Evolutionary conservation across 1,140 invertebrate genomes (phyloP).

Genomic region (Heterodera carotae): DNA sequence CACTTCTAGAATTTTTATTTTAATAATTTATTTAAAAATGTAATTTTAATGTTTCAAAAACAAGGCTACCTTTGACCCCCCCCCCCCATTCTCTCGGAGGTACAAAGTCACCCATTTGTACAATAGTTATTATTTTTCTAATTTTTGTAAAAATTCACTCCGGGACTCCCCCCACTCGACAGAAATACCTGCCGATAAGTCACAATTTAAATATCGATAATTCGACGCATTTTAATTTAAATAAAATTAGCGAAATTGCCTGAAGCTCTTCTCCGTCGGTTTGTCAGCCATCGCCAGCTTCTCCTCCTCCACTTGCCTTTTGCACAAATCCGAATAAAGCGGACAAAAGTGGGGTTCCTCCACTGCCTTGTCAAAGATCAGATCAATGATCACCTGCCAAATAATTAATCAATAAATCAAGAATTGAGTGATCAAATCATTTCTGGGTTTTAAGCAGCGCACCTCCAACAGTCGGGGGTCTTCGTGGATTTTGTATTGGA

Average conservation of each 20-base stretch:
- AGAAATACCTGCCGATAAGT: too few relatives aligned
- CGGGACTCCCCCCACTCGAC: too few relatives aligned
- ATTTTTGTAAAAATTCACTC: too few relatives aligned
- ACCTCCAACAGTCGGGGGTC: constrained; percentile 34
- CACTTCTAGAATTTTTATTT: constrained; percentile 18
- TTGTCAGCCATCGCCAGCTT: neutral
- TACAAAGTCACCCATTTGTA: too few relatives aligned
- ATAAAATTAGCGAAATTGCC: neutral
- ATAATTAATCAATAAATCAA: neutral
- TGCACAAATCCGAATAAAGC: constrained; percentile 59
- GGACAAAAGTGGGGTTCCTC: constrained; percentile 63
- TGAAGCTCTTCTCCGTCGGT: constrained; percentile 16
- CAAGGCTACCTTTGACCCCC: too few relatives aligned
- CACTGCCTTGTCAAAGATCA: constrained; percentile 64
- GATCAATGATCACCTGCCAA: constrained; percentile 44
- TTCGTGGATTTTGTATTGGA: constrained; percentile 43
- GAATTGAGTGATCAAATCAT: too few relatives aligned
- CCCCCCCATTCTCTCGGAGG: too few relatives aligned
- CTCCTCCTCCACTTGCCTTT: constrained; percentile 50
- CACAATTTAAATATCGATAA: too few relatives aligned
- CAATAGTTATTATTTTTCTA: too few relatives aligned
- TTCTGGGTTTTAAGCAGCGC: neutral
- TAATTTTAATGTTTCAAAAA: too few relatives aligned
- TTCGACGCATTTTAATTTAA: too few relatives aligned
- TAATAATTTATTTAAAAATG: too few relatives aligned